Evolutionary conservation across 2,888 invertebrate genomes (phyloP), one percentile per base, ranked within the genome.

Genomic region (Ennomos quercinarius): DNA sequence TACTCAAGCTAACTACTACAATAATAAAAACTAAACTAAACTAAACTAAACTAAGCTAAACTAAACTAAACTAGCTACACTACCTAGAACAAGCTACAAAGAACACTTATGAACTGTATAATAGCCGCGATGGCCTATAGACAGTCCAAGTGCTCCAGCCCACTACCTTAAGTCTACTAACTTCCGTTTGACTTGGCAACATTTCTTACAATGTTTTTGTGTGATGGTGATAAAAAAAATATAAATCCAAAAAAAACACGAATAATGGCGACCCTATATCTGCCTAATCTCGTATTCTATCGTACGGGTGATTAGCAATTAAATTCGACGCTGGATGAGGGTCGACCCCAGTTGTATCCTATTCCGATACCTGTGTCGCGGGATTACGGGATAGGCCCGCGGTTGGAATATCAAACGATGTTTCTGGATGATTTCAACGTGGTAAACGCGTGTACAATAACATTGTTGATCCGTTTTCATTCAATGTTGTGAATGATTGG

Each of bases 301-400:
- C 73, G 74, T 72, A 71, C 70, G 69, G 69, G 69, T 76, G 76
- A 81, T 80, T 76, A 81, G 74, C 77, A 80, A 81, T 83, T 81
- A 78, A 77, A 81, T 73, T 73, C 68, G 50, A 54, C 44, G 54
- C 64, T 52, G 64, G 68, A 74, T 68, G 73, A 71, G 74, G 76
- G 73, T 72, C 58, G 63, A 51, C 61, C 61, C 66, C 52, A 63
- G 61, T 61, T 67, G 68, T 61, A 68, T 70, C 67, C 67, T 72
- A 73, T 73, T 64, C 64, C 66, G 69, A 59, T 59, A 59, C 59
- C 59, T 59, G 57, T 41, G 42, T 9, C 10, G 34, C 52, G 48
- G 59, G 59, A 59, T 59, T 59, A 59, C 49, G 9, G 57, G 52
- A 57, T 47, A 48, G 41, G 42, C 9, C 47, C 53, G 53, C 48